Evolutionary conservation across 2,888 invertebrate genomes (phyloP).

Genomic region (Agapostemon virescens): DNA sequence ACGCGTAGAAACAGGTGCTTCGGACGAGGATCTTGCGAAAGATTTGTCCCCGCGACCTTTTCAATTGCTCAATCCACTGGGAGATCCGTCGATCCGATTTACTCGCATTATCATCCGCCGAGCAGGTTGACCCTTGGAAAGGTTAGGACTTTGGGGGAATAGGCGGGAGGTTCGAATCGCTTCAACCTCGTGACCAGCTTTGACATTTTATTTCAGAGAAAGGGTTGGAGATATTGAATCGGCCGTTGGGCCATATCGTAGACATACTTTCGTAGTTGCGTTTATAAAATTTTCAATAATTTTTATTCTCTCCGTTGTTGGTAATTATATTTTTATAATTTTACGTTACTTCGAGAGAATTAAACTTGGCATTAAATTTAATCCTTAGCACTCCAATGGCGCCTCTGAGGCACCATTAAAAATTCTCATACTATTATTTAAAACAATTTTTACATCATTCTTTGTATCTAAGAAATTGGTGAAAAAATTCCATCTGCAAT

Average conservation of each 20-base stretch:
- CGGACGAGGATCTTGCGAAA: constrained; percentile 42
- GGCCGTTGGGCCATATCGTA: neutral
- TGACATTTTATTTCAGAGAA: neutral
- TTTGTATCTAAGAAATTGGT: too few relatives aligned
- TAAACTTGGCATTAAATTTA: too few relatives aligned
- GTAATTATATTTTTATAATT: neutral
- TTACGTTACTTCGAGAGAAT: too few relatives aligned
- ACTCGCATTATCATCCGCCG: constrained; percentile 18
- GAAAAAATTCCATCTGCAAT: too few relatives aligned
- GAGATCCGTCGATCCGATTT: constrained; percentile 33
- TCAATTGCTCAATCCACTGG: constrained; percentile 44
- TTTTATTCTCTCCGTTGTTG: neutral
- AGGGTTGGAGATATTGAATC: neutral
- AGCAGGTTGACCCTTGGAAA: neutral
- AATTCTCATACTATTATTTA: too few relatives aligned
- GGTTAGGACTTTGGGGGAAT: neutral
- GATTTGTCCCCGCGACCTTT: constrained; percentile 27
- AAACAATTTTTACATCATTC: too few relatives aligned
- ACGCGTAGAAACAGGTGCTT: neutral
- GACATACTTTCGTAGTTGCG: neutral
- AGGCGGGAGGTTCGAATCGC: neutral
- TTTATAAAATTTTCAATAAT: neutral
- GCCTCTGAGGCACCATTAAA: too few relatives aligned
- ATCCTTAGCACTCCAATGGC: too few relatives aligned
- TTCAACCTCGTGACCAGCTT: neutral